Conservation (phyloP, 92 coral and sea anemone species). For the Siderastrea siderea region DNA sequence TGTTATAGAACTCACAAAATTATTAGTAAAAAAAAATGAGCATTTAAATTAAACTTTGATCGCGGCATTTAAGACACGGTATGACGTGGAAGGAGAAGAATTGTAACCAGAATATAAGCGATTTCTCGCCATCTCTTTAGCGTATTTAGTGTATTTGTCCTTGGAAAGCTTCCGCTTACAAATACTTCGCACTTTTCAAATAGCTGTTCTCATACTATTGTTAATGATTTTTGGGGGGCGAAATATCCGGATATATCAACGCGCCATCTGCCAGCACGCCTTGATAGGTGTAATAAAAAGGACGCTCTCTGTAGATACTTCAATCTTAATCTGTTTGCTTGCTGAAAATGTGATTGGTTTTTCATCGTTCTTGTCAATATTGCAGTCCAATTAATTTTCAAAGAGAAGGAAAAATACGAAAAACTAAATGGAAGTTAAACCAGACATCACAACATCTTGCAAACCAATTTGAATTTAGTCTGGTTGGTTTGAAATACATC, state of each 20-base stretch:
- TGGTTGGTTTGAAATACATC: not conserved
- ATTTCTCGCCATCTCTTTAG: not conserved
- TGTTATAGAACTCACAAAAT: not conserved
- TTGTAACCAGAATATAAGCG: not conserved
- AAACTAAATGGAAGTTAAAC: not conserved
- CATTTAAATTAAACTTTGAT: not conserved
- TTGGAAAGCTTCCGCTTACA: conserved; percentile 3
- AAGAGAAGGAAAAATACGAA: not conserved
- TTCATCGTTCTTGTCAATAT: not conserved
- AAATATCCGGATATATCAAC: conserved; percentile 18
- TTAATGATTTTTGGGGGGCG: conserved; percentile 7
- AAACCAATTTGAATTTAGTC: not conserved
- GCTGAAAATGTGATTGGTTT: conserved; percentile 1
- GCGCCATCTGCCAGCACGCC: conserved; percentile 10
- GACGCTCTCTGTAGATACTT: not conserved
- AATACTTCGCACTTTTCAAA: conserved; percentile 1
- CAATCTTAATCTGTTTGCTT: conserved; percentile 15
- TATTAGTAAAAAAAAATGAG: not conserved
- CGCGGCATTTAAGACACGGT: not conserved
- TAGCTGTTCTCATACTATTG: conserved; percentile 6
- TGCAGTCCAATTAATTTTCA: conserved; percentile 15
- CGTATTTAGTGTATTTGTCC: not conserved
- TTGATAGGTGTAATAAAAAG: not conserved
- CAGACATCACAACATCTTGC: not conserved
- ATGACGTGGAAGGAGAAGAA: not conserved